Evolutionary conservation across 1,140 invertebrate genomes (phyloP).

Genomic region (Sarcophaga peregrina): DNA sequence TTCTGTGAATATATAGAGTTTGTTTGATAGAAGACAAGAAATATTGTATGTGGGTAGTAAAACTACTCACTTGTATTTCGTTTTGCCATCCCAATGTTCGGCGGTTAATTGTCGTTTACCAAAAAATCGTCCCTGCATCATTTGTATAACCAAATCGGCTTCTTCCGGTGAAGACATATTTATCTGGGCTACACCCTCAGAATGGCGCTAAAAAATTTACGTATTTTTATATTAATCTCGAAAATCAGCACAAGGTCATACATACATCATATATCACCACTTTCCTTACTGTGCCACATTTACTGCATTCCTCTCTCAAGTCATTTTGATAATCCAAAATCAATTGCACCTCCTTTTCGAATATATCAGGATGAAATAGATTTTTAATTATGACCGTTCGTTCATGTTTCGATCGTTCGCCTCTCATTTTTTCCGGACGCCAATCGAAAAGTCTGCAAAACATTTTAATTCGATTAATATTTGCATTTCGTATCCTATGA

Average conservation of each 20-base stretch:
- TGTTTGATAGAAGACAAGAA: not conserved
- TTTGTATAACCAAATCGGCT: conserved; percentile 88
- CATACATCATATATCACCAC: conserved; percentile 93
- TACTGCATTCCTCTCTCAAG: conserved; percentile 87
- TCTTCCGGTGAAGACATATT: conserved; percentile 90
- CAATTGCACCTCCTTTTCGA: conserved; percentile 88
- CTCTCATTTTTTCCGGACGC: conserved; percentile 90
- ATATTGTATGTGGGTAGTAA: not conserved
- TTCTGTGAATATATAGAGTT: conserved; percentile 66
- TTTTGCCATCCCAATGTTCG: conserved; percentile 94
- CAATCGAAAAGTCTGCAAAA: conserved; percentile 87
- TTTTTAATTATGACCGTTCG: conserved; percentile 94
- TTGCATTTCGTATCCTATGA: not conserved
- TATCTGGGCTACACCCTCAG: conserved; percentile 93
- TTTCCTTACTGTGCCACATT: conserved; percentile 93
- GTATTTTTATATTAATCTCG: conserved; percentile 2
- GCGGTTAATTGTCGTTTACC: conserved; percentile 85
- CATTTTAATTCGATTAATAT: not conserved
- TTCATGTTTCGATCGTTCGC: conserved; percentile 87
- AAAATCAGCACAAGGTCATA: conserved; percentile 48
- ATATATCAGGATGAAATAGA: conserved; percentile 90
- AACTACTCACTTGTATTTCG: conserved; percentile 83
- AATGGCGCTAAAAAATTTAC: conserved; percentile 78
- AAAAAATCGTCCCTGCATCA: conserved; percentile 94
- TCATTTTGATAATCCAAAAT: conserved; percentile 94